A percentile compares a stretch with the other conserved stretches of the same genome.
Evolutionary conservation across 2,113 vertebrate species (phyloP).

Genomic region (Cyphomyrus discorhynchus): DNA sequence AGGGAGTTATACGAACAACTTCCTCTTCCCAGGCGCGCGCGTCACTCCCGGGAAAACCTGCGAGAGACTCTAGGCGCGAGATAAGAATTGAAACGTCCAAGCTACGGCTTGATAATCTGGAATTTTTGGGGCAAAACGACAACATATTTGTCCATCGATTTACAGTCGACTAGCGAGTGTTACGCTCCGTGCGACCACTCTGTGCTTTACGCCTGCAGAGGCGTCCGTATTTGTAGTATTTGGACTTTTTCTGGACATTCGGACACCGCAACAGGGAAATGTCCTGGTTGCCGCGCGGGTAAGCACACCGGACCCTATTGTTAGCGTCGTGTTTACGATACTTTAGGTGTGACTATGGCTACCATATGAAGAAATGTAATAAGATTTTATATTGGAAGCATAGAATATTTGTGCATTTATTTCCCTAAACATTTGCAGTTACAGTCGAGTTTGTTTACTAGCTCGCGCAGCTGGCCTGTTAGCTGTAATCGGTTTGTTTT

Average conservation of each 20-base stretch:
- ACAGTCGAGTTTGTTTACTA: not conserved
- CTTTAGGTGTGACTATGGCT: not conserved
- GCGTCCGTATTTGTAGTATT: constrained; percentile 10
- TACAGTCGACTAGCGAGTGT: not conserved
- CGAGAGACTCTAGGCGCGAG: constrained; percentile 13
- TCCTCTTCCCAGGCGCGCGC: not conserved
- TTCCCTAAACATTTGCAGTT: not conserved
- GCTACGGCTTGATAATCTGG: not conserved
- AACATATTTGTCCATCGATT: not conserved
- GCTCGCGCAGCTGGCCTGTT: not conserved
- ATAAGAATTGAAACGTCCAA: constrained; percentile 5
- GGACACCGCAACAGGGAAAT: constrained; percentile 8
- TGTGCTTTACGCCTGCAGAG: not conserved
- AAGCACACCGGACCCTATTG: not conserved
- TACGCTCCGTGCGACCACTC: constrained; percentile 32
- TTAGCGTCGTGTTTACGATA: not conserved
- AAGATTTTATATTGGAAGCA: not conserved
- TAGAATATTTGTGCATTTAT: not conserved
- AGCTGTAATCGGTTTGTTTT: not conserved
- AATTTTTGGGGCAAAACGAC: not conserved
- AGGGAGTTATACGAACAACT: not conserved
- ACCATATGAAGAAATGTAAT: not conserved
- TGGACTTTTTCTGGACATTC: not conserved
- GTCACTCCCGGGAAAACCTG: constrained; percentile 26
- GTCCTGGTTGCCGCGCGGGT: constrained; percentile 24